phyloP scores from a whole-genome alignment of 2,888 invertebrate species.

The Drosophila monieri region DNA sequence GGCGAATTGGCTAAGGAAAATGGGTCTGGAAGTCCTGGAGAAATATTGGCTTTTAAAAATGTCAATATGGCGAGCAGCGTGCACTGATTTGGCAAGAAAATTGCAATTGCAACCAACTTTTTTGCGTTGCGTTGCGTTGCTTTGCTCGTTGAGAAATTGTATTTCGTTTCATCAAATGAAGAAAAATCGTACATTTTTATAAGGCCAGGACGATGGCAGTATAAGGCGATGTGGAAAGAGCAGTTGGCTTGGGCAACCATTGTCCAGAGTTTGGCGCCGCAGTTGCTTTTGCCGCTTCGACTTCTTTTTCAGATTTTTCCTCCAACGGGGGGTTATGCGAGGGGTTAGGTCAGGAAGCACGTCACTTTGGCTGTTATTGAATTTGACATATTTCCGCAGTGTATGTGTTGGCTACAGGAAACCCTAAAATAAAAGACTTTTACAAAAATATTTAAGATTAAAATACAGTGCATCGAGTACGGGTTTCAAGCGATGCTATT shows the following conservation, averaged over 20 bases:
- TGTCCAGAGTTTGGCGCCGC: conserved; percentile 62
- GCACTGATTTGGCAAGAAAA: conserved; percentile 58
- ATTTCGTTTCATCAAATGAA: conserved; percentile 79
- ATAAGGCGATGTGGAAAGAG: conserved; percentile 13
- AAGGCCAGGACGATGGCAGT: conserved; percentile 50
- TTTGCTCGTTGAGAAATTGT: conserved; percentile 70
- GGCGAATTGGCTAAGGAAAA: conserved; percentile 5
- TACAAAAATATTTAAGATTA: background rate
- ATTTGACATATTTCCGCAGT: conserved; percentile 65
- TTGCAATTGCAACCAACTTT: conserved; percentile 71
- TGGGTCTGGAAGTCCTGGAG: conserved; percentile 47
- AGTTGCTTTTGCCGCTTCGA: conserved; percentile 24
- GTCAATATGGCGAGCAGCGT: conserved; percentile 65
- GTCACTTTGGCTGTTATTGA: conserved; percentile 70
- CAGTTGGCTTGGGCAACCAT: conserved; percentile 33
- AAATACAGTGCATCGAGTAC: background rate
- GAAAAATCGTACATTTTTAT: conserved; percentile 78
- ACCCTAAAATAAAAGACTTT: background rate
- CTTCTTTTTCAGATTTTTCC: conserved; percentile 11
- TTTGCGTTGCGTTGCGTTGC: conserved; percentile 33
- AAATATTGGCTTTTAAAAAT: conserved; percentile 78
- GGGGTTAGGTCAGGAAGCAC: conserved; percentile 38
- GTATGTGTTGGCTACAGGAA: conserved; percentile 25
- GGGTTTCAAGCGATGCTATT: background rate
- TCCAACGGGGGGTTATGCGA: conserved; percentile 2